phyloP scores from a whole-genome alignment of 2,797 vertebrate genomes.

The Chloroceryle inda region DNA sequence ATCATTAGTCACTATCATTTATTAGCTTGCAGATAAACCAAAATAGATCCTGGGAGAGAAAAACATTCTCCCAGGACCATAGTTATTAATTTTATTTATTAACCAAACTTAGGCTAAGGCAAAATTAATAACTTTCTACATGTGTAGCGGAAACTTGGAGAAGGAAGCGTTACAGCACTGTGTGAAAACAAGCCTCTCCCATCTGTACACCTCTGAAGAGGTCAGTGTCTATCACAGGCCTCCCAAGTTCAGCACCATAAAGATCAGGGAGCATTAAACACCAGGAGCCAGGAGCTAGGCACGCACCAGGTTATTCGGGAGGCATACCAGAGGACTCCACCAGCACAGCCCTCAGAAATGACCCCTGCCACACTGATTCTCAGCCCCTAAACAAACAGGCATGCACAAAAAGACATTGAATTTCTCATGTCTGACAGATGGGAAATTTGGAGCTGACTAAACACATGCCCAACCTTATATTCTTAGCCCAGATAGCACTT shows the following conservation, averaged over 20 bases:
- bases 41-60: conserved; percentile 62
- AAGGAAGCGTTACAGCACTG: not conserved
- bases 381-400: conserved; percentile 39
- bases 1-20: conserved; percentile 69
- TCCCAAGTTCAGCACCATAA: conserved; percentile 8
- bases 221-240: not conserved
- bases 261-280: conserved; percentile 50
- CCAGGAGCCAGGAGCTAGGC: not conserved
- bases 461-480: conserved; percentile 39
- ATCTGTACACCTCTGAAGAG: not conserved
- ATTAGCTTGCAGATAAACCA: conserved; percentile 65
- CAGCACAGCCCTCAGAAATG: conserved; percentile 7
- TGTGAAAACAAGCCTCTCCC: not conserved
- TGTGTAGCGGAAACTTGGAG: conserved; percentile 14
- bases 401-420: conserved; percentile 41
- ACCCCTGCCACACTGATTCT: conserved; percentile 50
- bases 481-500: conserved; percentile 58
- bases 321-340: conserved; percentile 15
- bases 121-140: conserved; percentile 61
- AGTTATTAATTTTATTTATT: conserved; percentile 66
- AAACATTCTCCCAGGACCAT: conserved; percentile 60
- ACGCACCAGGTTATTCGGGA: conserved; percentile 18
- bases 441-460: conserved; percentile 61
- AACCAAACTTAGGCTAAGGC: conserved; percentile 34
- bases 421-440: conserved; percentile 68